phyloP scores from a whole-genome alignment of 1,140 invertebrate species.

The Ericerus pela region DNA sequence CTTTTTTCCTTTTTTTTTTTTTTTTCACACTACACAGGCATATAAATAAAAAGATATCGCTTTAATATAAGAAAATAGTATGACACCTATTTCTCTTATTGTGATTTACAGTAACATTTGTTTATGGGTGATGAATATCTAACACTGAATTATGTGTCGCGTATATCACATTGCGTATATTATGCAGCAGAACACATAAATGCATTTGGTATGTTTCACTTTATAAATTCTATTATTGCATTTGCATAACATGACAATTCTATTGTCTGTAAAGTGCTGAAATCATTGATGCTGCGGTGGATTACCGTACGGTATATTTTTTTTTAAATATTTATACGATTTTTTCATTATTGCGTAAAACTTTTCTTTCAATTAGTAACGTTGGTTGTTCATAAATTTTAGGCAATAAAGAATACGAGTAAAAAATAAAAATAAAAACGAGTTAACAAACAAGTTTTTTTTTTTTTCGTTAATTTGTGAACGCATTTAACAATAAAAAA shows the following conservation, averaged over 20 bases:
- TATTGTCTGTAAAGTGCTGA: constrained; percentile 12
- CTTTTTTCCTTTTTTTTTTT: too few species aligned
- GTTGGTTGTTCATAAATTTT: constrained; percentile 6
- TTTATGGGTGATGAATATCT: constrained; percentile 7
- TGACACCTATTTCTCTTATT: constrained; percentile 3
- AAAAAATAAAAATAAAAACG: too few species aligned
- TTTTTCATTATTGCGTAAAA: constrained; percentile 3
- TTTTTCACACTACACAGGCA: too few species aligned
- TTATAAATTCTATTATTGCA: constrained; percentile 10
- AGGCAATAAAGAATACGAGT: too few species aligned
- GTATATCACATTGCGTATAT: constrained; percentile 6
- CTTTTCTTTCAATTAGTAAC: constrained; percentile 6
- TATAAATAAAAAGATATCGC: constrained; percentile 11
- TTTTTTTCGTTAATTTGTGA: too few species aligned
- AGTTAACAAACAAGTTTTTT: too few species aligned
- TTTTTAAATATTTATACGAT: constrained; percentile 9
- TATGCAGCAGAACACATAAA: constrained; percentile 9
- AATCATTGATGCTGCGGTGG: constrained; percentile 9
- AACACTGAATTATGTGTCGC: constrained; percentile 11
- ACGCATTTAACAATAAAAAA: too few species aligned
- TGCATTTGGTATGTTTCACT: constrained; percentile 10
- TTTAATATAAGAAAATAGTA: constrained; percentile 9
- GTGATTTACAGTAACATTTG: constrained; percentile 11
- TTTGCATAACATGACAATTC: constrained; percentile 12
- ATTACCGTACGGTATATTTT: too few species aligned